Conservation (phyloP, 2,797 vertebrate genomes). For the Ctenopoma multispine region DNA sequence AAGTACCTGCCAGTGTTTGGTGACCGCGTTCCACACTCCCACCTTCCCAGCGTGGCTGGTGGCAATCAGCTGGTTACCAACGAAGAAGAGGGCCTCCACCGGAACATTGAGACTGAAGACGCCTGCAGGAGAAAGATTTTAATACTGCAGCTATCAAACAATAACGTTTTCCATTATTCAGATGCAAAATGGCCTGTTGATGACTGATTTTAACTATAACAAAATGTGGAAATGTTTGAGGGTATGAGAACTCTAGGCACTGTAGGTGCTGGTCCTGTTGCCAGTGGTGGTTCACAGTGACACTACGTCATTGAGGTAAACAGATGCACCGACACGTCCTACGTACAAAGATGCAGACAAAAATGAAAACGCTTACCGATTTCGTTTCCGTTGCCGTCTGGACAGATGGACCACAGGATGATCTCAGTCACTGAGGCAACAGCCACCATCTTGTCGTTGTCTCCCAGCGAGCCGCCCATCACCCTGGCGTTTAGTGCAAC, state of each 20-base stretch:
- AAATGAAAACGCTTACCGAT: constrained; percentile 81
- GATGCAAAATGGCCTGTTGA: too few species aligned
- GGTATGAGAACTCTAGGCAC: too few species aligned
- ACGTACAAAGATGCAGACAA: too few species aligned
- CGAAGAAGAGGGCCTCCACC: constrained; percentile 92
- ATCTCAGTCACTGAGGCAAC: constrained; percentile 89
- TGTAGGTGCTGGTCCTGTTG: too few species aligned
- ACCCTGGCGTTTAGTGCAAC: constrained; percentile 92
- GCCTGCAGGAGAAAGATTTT: constrained; percentile 73
- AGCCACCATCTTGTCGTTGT: constrained; percentile 95
- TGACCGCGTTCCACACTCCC: constrained; percentile 95
- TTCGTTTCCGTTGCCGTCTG: constrained; percentile 89
- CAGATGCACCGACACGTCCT: too few species aligned
- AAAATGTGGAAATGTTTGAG: too few species aligned
- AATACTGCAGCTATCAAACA: background rate
- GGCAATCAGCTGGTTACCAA: constrained; percentile 94
- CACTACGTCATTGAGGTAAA: too few species aligned
- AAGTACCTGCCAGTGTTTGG: constrained; percentile 95
- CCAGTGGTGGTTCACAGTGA: too few species aligned
- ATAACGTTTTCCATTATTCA: too few species aligned
- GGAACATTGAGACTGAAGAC: constrained; percentile 92
- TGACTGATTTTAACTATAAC: too few species aligned
- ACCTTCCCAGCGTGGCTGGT: constrained; percentile 94
- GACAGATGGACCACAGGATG: constrained; percentile 91
- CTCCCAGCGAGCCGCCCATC: constrained; percentile 88